Base-by-base conservation (phyloP, 2,113 vertebrate species). In the Oreocharis arfaki region DNA sequence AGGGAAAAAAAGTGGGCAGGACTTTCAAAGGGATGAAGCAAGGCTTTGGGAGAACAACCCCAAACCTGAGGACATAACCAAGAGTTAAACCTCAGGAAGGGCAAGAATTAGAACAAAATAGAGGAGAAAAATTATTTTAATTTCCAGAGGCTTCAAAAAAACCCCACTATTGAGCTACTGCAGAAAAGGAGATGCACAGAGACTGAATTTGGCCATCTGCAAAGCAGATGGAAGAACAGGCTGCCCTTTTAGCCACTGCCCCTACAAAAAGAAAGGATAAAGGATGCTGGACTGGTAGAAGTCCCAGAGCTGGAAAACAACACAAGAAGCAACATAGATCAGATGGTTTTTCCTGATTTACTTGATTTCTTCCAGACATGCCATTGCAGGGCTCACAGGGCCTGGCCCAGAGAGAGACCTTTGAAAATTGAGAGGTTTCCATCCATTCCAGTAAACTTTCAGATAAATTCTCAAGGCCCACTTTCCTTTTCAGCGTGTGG, bases 1-100 rank as follows among this genome's bases (percentile, higher is more conserved):
- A 1, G 1, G 7, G 1, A 4, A 11, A 10, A 15, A 47, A 28
- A 19, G 2, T 9, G 44, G 4, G 27, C 13, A 52, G 1, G 0
- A 5, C 11, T 76, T 39, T 33, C 24, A 60, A 73, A 60, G 11
- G 6, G 47, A n/a, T 49, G 32, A 42, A 39, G 16, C 8, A 41
- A 84, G n/a, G 8, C 17, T 44, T 53, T 49, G 26, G 7, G 61
- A 82, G 20, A 41, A 11, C 35, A 88, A 2, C 7, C 19, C 61
- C 39, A 50, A 42, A 35, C 1, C 10, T n/a, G 9, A 2, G 6
- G 12, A 50, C 7, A 14, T 11, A 46, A 65, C 10, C n/a, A 73
- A 27, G 39, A 75, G 6, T 2, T 32, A 44, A 60, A 47, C 5
- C 20, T 76, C 70, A 61, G 23, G n/a, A 68, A 91, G 8, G 22